phyloP scores from a whole-genome alignment of 2,888 invertebrate genomes.

The Thymelicus acteon region DNA sequence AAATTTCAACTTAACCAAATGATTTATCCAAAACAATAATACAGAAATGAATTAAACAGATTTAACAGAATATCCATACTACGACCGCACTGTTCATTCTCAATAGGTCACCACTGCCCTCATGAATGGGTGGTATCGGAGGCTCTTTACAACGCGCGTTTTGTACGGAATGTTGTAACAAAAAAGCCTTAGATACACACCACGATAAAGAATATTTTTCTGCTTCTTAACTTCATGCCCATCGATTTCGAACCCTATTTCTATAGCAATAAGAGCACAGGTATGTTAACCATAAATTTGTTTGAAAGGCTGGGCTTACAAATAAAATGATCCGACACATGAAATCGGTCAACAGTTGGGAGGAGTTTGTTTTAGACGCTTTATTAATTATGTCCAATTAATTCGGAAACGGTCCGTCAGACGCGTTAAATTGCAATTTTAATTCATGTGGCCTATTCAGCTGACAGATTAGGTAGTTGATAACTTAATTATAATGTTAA shows the following conservation, averaged over 20 bases:
- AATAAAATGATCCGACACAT: constrained; percentile 74
- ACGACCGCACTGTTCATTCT: constrained; percentile 65
- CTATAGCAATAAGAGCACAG: constrained; percentile 43
- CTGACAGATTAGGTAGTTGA: constrained; percentile 45
- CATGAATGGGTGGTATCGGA: constrained; percentile 84
- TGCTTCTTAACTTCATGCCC: constrained; percentile 38
- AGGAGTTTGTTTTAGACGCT: constrained; percentile 79
- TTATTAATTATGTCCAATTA: constrained; percentile 84
- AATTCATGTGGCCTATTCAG: constrained; percentile 62
- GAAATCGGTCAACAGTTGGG: constrained; percentile 73
- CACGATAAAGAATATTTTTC: constrained; percentile 65
- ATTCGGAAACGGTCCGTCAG: constrained; percentile 72
- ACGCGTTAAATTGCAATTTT: constrained; percentile 65
- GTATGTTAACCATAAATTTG: constrained; percentile 9
- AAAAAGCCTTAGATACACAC: constrained; percentile 82
- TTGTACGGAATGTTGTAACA: constrained; percentile 84
- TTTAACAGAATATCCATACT: constrained; percentile 54
- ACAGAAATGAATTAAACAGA: neutral
- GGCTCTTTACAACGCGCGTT: constrained; percentile 83
- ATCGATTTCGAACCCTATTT: constrained; percentile 51
- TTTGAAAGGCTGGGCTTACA: constrained; percentile 51
- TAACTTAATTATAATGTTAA: constrained; percentile 45
- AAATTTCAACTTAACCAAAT: too few relatives aligned
- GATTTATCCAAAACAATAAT: neutral
- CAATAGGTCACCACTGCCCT: constrained; percentile 83